Conservation (phyloP, 2,113 vertebrate genomes). For the Amazona vittata region DNA sequence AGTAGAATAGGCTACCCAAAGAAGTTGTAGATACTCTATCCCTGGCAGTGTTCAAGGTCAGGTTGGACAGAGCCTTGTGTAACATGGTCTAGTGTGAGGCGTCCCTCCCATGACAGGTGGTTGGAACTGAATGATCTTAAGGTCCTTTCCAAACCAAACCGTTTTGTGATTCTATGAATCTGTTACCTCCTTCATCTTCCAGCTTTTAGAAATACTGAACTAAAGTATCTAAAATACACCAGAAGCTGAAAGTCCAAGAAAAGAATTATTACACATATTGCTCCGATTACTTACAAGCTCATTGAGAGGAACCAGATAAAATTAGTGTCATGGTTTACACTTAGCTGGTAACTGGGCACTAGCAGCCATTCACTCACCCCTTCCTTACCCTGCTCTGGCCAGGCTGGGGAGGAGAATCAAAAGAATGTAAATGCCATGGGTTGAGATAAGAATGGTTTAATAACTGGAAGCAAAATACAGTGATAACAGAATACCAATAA, state of each 20-base stretch:
- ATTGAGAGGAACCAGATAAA: not conserved
- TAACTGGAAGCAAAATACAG: not conserved
- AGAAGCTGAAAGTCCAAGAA: not conserved
- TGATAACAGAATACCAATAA: not conserved
- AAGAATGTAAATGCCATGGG: not conserved
- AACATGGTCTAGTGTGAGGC: not conserved
- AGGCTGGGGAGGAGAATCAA: not conserved
- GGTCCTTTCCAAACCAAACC: not conserved
- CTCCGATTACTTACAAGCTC: not conserved
- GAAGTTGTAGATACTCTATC: not conserved
- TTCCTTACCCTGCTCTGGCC: not conserved
- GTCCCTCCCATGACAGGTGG: not conserved
- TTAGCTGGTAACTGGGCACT: not conserved
- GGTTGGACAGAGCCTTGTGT: not conserved
- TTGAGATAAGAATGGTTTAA: not conserved
- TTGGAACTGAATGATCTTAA: not conserved
- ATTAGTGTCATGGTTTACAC: not conserved
- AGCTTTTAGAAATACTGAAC: not conserved
- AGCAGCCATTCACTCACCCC: not conserved
- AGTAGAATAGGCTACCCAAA: not conserved
- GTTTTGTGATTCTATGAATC: not conserved
- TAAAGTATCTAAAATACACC: not conserved
- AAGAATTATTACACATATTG: not conserved
- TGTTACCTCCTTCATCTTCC: not conserved
- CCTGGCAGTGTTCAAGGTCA: not conserved